A percentile compares a stretch with the other conserved stretches of the same genome.
Evolutionary conservation across 92 coral and sea anemone genomes (phyloP).

Genomic region (Palythoa heliodiscus): DNA sequence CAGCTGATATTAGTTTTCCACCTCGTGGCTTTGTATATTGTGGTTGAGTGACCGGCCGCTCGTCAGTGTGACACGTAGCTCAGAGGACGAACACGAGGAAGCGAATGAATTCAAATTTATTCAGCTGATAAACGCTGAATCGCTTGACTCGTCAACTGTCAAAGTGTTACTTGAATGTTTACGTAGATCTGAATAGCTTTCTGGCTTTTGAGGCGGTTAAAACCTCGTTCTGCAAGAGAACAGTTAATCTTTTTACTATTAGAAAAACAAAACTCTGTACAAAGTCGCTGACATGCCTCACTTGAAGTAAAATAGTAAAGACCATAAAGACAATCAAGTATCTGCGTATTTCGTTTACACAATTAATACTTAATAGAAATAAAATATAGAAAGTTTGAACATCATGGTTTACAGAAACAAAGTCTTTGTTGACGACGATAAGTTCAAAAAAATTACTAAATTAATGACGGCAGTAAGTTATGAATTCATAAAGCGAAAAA

Average conservation of each 20-base stretch:
- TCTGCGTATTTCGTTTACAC: neutral
- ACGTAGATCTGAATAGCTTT: neutral
- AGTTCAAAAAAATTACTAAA: neutral
- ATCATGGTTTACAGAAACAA: neutral
- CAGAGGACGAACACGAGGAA: conserved; percentile 4
- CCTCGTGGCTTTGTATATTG: conserved; percentile 21
- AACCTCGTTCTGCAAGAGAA: conserved; percentile 33
- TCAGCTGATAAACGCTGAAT: conserved; percentile 44
- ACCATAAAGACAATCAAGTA: neutral
- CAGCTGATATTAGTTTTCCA: neutral
- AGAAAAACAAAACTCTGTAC: neutral
- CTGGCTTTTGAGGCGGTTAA: neutral
- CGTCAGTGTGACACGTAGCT: conserved; percentile 24
- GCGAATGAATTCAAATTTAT: conserved; percentile 34
- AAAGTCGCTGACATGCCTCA: neutral
- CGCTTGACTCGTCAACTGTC: conserved; percentile 18
- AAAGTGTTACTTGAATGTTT: neutral
- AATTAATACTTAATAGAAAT: neutral
- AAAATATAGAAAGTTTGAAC: neutral
- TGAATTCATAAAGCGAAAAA: no score
- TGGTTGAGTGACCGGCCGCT: conserved; percentile 20
- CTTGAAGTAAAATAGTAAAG: neutral
- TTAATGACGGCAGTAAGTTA: no score
- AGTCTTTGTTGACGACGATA: neutral
- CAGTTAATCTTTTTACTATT: neutral